phyloP scores from a whole-genome alignment of 1,140 invertebrate genomes.

The Ceratosolen fusciceps region DNA sequence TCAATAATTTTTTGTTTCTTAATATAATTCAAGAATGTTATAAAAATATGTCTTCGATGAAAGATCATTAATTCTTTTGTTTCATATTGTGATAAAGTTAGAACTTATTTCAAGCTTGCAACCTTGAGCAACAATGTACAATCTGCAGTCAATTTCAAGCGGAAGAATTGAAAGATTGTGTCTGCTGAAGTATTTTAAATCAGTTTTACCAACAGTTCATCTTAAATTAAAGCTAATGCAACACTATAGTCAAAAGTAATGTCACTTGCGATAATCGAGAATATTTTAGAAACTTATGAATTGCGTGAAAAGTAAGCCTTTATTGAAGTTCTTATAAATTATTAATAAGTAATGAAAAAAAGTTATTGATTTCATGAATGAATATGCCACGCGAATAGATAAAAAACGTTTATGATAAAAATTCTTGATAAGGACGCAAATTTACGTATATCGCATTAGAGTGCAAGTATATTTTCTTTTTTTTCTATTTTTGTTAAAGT shows the following conservation, averaged over 20 bases:
- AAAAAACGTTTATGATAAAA: not conserved
- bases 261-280: not conserved
- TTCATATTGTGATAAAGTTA: not conserved
- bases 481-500: slow-evolving; percentile 1
- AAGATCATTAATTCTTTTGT: not conserved
- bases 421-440: slow-evolving; percentile 12
- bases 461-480: slow-evolving; percentile 17
- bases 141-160: not conserved
- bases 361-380: too few species aligned
- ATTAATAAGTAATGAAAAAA: not conserved
- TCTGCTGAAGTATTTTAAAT: not conserved
- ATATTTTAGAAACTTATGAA: not conserved
- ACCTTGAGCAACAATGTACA: not conserved
- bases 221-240: not conserved
- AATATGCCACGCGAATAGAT: slow-evolving; percentile 17
- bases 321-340: not conserved
- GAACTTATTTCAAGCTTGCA: not conserved
- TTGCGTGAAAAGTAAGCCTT: slow-evolving; percentile 2
- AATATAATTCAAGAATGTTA: not conserved
- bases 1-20: not conserved
- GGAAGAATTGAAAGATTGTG: not conserved
- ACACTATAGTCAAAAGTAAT: slow-evolving; percentile 14
- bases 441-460: not conserved
- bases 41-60: not conserved
- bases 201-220: not conserved